Evolutionary conservation across 2,113 vertebrate genomes (phyloP), one percentile per base, ranked within the genome.

Genomic region (Emberiza fucata): DNA sequence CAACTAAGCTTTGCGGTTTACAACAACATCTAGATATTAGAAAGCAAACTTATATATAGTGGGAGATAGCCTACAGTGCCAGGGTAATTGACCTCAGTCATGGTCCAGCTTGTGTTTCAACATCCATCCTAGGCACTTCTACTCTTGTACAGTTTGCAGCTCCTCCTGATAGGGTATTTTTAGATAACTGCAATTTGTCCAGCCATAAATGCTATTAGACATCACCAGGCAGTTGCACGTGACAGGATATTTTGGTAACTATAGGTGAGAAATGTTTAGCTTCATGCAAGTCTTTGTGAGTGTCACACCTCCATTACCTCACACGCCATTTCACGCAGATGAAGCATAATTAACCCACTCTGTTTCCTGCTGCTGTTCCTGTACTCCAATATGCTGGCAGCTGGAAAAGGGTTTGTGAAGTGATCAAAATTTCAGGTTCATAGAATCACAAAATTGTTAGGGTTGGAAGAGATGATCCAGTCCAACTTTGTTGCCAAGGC

Each of bases 261-360:
- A 16, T 0, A 18, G 47, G 47, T 3, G 3, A 59, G 78, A 79
- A 72, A 40, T 8, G 33, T 39, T 81, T 17, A 31, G 69, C 83
- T 75, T 31, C 59, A 29, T 24, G 23, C 20, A 19, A 80, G 81
- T 45, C 33, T 25, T 54, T 28, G 64, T 37, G 35, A 25, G 48
- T 14, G 75, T 91, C 92, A 92, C 80, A 86, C 68, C 76, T 81
- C 60, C 65, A 64, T 94, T 81, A 95, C 60, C 69, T 94, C 94
- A 92, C 39, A 59, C 0, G 4, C 16, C 71, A 64, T 63, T 90
- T 85, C 63, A 64, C 29, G 44, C 4, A 37, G 57, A 53, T 47
- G 72, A 88, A 47, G 56, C 24, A 56, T 54, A 63, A 96, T 81
- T 63, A 91, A 40, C 33, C 18, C 35, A 44, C 73, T 75, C 42